These are phyloP conservation scores for Calypte anna DNA, from an alignment of 2,113 vertebrate genomes.

Conservation along the genomic window DNA sequence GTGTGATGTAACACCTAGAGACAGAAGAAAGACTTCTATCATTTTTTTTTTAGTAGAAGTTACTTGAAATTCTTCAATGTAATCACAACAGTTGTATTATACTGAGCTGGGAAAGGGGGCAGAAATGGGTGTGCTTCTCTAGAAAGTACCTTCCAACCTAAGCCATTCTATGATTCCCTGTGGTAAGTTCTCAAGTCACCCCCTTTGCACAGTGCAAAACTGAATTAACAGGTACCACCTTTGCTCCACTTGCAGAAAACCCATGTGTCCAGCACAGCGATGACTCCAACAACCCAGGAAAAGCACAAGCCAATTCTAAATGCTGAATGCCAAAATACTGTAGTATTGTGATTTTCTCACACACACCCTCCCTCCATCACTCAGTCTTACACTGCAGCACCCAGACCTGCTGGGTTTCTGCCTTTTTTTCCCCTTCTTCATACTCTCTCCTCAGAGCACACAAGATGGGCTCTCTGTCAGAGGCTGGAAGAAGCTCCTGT, in stretches of 20 bases:
- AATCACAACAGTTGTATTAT: not conserved
- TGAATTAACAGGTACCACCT: not conserved
- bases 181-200: not conserved
- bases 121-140: not conserved
- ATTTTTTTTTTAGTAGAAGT: not conserved
- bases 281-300: not conserved
- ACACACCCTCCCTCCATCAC: rapidly evolving
- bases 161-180: not conserved
- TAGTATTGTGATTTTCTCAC: not conserved
- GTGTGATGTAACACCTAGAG: conserved; percentile 74
- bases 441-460: not conserved
- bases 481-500: not conserved
- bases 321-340: not conserved
- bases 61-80: not conserved
- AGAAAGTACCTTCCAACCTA: too few species aligned
- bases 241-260: not conserved
- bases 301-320: not conserved
- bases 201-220: not conserved
- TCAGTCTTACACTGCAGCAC: not conserved
- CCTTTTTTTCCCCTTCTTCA: not conserved
- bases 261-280: not conserved
- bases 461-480: not conserved
- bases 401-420: not conserved
- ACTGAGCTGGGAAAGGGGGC: not conserved
- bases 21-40: not conserved